Base-by-base conservation (phyloP, 2,113 vertebrate species). In the Planiliza haematocheilus region DNA sequence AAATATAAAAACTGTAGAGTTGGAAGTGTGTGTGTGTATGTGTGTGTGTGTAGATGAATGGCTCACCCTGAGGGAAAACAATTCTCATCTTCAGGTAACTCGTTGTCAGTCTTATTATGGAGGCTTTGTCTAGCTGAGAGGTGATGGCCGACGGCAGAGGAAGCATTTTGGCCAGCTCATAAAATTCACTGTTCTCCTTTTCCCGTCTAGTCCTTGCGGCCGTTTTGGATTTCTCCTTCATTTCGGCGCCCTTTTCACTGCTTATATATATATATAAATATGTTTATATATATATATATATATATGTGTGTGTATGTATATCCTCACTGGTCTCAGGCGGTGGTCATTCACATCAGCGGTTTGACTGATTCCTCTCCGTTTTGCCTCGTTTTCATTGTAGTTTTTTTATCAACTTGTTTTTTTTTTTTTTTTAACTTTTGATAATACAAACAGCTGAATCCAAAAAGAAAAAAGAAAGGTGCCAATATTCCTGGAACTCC, bases 141-240 rank as follows among this genome's bases (percentile, higher is more conserved):
- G 95, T 98, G 80, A 98, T 96, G 2, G 96, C 97, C 71, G 98
- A 97, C 3, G 97, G 97, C 58, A 99, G 92, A 16, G 97, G 97
- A 92, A 99, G 88, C 93, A 98, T 95, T 79, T 97, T 95, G 36
- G 97, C 97, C 70, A 99, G 95, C 79, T 99, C 97, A 3, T 97
- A 98, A 88, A 99, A 99, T 18, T 99, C 97, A 53, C 98, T 97
- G 0, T 97, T 98, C 84, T 99, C 97, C 91, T 98, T 99, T 93
- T 97, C 96, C 74, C 97, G 88, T 61, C 97, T 93, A 87, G 95
- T 97, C 83, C 97, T 94, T 4, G 97, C 97, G 21, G 97, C 97
- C 87, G 98, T 97, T 93, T 97, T 92, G 1, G 97, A 99, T 83
- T 99, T 99, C 87, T 99, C 97, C 93, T 99, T 99, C 90, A 93